Percentiles rank a stretch among this genome's conserved stretches.
Evolutionary conservation across 2,113 vertebrate genomes (phyloP).

Genomic region (Pan paniscus): DNA sequence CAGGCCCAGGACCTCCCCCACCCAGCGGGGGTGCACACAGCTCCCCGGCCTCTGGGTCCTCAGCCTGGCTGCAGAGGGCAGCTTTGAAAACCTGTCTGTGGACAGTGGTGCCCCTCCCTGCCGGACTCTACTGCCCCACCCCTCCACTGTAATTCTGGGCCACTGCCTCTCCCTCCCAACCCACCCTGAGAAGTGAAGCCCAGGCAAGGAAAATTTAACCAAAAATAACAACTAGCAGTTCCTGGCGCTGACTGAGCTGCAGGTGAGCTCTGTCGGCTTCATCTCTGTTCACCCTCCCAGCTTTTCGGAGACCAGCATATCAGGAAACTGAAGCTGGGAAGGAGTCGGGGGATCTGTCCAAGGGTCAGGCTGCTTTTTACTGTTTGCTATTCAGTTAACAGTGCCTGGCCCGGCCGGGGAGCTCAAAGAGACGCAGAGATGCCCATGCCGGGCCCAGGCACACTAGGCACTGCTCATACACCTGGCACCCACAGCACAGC

Average conservation of each 20-base stretch:
- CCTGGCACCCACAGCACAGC: background rate
- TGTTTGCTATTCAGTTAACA: fast-evolving
- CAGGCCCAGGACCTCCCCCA: too few relatives aligned
- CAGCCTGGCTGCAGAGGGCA: background rate
- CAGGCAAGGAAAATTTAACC: fast-evolving
- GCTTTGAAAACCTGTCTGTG: background rate
- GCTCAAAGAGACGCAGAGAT: too few relatives aligned
- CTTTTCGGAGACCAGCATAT: background rate
- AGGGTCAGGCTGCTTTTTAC: too few relatives aligned
- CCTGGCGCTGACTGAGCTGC: fast-evolving
- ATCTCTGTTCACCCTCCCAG: background rate
- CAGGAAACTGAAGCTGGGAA: background rate
- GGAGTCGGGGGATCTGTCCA: background rate
- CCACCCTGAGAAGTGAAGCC: fast-evolving
- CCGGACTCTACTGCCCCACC: fast-evolving
- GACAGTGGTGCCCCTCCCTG: background rate
- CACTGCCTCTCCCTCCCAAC: background rate
- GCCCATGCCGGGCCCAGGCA: fast-evolving
- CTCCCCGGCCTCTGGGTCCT: background rate
- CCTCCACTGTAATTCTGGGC: background rate
- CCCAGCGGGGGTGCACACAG: background rate
- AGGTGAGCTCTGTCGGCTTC: background rate
- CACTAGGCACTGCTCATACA: fast-evolving
- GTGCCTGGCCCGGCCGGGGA: background rate
- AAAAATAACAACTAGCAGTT: fast-evolving